Percentiles rank a stretch among this genome's conserved stretches.
Conservation (phyloP, 2,797 vertebrate species). For the Cynodonichthys magdalenae region DNA sequence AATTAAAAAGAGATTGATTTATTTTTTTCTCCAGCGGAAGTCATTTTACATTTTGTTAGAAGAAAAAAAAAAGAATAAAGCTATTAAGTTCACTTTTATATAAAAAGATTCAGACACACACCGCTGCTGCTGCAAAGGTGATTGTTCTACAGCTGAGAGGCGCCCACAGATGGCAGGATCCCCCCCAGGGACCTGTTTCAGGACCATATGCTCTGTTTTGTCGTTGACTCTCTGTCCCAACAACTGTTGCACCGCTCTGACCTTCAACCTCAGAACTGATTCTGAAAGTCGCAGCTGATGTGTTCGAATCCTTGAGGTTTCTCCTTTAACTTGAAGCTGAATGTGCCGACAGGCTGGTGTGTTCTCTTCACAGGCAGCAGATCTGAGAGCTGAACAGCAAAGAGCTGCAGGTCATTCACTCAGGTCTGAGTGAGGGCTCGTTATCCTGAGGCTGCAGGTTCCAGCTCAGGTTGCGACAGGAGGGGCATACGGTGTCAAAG, state of each 20-base stretch:
- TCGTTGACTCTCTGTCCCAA: slow-evolving; percentile 51
- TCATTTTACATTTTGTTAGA: too few species aligned
- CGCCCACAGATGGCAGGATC: slow-evolving; percentile 18
- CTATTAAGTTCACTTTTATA: too few species aligned
- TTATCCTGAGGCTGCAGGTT: too few species aligned
- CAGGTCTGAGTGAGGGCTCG: background rate
- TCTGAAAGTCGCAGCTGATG: slow-evolving; percentile 52
- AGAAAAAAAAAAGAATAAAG: too few species aligned
- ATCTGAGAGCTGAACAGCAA: background rate
- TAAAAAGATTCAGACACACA: too few species aligned
- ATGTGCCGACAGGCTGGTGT: slow-evolving; percentile 3
- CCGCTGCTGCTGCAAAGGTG: background rate
- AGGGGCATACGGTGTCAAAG: too few species aligned
- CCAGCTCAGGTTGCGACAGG: too few species aligned
- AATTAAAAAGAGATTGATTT: too few species aligned
- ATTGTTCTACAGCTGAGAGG: slow-evolving; percentile 45
- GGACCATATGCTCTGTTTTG: slow-evolving; percentile 63
- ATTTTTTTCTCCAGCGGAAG: too few species aligned
- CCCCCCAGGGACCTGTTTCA: slow-evolving; percentile 59
- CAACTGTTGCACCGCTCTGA: slow-evolving; percentile 65
- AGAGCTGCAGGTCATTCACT: slow-evolving; percentile 1
- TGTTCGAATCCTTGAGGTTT: slow-evolving; percentile 6
- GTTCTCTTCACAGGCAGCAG: slow-evolving; percentile 17
- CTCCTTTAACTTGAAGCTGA: background rate
- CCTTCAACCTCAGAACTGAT: slow-evolving; percentile 61